Conservation (phyloP, 2,888 invertebrate species). For the Troides oblongomaculatus region DNA sequence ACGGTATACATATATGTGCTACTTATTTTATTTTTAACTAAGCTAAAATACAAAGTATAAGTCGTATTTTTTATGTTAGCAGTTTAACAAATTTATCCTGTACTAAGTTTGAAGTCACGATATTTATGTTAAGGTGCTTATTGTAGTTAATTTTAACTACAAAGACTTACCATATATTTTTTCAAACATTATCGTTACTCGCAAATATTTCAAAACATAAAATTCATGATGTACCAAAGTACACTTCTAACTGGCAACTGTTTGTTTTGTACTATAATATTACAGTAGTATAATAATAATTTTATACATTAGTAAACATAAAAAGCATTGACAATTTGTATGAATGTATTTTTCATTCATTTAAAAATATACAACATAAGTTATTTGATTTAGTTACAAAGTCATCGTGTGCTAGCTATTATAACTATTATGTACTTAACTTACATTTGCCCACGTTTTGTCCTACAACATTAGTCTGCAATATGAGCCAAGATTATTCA, state of each 20-base stretch:
- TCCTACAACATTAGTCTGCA: conserved; percentile 19
- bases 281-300: not conserved
- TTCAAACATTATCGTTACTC: not conserved
- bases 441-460: conserved; percentile 6
- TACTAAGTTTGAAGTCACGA: conserved; percentile 20
- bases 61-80: no score
- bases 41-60: no score
- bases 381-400: no score
- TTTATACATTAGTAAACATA: no score
- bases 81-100: not conserved
- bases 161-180: not conserved
- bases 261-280: not conserved
- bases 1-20: no score
- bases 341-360: no score
- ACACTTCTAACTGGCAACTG: not conserved
- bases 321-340: no score
- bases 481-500: conserved; percentile 25
- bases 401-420: no score
- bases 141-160: conserved; percentile 6
- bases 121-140: not conserved
- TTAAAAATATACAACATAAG: no score
- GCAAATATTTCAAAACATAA: not conserved
- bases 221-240: not conserved
- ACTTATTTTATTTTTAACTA: no score
- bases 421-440: not conserved